Conservation (phyloP, 2,888 invertebrate species). For the Sycophila texana region DNA sequence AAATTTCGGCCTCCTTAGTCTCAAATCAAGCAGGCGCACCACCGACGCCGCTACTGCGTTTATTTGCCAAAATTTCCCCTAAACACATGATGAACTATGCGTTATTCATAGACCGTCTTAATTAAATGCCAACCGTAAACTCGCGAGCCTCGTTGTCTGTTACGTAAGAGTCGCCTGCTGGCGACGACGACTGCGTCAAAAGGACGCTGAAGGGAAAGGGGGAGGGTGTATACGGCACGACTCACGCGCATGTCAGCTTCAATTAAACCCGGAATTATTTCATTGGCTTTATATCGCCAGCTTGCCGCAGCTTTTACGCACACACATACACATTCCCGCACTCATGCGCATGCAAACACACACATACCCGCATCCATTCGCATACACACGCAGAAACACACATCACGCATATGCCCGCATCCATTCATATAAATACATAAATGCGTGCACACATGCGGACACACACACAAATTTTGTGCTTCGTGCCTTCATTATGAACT, state of each 20-base stretch:
- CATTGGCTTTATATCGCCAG: not conserved
- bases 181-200: not conserved
- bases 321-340: not conserved
- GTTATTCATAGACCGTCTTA: slow-evolving; percentile 49
- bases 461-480: not conserved
- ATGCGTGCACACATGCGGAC: no score
- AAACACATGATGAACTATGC: slow-evolving; percentile 41
- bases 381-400: no score
- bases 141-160: not conserved
- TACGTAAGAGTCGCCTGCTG: not conserved
- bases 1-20: slow-evolving; percentile 7
- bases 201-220: not conserved
- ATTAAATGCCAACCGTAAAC: slow-evolving; percentile 29
- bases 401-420: no score
- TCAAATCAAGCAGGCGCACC: not conserved
- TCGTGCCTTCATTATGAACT: not conserved
- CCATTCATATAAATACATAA: no score
- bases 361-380: no score
- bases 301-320: not conserved
- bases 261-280: slow-evolving; percentile 36
- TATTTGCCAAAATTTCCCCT: slow-evolving; percentile 32
- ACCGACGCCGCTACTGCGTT: not conserved
- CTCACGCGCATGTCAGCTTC: slow-evolving; percentile 1
- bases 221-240: not conserved
- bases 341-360: no score